Evolutionary conservation across 2,797 vertebrate species (phyloP).

Genomic region (Tapera naevia): DNA sequence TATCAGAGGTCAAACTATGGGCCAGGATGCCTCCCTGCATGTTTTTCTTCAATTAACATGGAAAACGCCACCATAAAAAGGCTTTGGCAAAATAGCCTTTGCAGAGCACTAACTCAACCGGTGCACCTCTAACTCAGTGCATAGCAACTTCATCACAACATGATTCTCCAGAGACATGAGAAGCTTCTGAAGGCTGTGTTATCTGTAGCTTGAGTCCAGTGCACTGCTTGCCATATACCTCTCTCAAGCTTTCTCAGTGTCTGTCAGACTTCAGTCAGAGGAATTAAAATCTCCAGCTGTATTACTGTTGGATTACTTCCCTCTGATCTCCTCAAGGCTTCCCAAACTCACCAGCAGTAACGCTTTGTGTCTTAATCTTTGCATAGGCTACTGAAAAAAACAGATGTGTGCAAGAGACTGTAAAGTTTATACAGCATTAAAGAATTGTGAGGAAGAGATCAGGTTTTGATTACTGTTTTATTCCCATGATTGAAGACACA

Average conservation of each 20-base stretch:
- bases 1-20: background rate
- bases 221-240: background rate
- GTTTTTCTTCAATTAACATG: background rate
- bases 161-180: background rate
- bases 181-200: background rate
- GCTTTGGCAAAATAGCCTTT: background rate
- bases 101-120: background rate
- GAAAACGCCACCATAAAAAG: fast-evolving
- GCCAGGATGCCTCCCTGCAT: background rate
- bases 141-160: background rate
- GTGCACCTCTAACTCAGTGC: background rate
- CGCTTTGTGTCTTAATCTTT: background rate
- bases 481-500: slow-evolving; percentile 21
- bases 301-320: background rate
- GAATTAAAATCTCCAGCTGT: background rate
- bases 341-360: background rate
- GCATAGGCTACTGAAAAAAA: background rate
- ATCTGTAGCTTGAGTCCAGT: fast-evolving
- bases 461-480: slow-evolving; percentile 49
- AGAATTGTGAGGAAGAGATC: background rate
- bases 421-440: background rate
- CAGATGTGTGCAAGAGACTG: background rate
- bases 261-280: background rate
- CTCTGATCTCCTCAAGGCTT: background rate
- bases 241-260: background rate